Conservation (phyloP, 1,140 invertebrate species). For the Drosophila funebris region DNA sequence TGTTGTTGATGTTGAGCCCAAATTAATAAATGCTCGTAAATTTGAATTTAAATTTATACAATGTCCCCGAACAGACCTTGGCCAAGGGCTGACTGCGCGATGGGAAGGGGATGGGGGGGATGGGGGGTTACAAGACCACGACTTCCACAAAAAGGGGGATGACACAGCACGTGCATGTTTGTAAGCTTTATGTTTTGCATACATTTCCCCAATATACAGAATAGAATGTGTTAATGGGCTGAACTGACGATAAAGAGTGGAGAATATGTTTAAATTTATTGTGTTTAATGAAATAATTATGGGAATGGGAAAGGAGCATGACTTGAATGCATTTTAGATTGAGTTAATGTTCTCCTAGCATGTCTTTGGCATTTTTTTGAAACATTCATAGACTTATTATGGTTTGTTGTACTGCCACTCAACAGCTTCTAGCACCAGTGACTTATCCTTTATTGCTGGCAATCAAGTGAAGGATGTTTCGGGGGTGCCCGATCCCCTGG, state of each 20-base stretch:
- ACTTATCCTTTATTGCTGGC: slow-evolving; percentile 74
- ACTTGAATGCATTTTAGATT: neutral
- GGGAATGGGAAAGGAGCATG: slow-evolving; percentile 4
- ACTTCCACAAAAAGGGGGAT: neutral
- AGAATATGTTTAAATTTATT: slow-evolving; percentile 20
- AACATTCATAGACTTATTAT: too few relatives aligned
- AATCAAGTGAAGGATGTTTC: slow-evolving; percentile 77
- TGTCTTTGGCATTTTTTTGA: too few relatives aligned
- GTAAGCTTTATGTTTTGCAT: slow-evolving; percentile 38
- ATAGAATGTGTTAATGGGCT: slow-evolving; percentile 31
- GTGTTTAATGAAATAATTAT: slow-evolving; percentile 12
- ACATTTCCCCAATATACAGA: slow-evolving; percentile 25
- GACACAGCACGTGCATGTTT: slow-evolving; percentile 44
- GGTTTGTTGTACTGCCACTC: neutral
- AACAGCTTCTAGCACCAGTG: slow-evolving; percentile 82
- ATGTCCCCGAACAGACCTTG: slow-evolving; percentile 21
- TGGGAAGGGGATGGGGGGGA: too few relatives aligned
- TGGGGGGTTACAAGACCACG: neutral
- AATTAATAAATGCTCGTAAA: slow-evolving; percentile 73
- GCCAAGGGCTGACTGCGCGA: neutral
- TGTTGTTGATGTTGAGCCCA: slow-evolving; percentile 37
- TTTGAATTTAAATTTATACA: slow-evolving; percentile 77
- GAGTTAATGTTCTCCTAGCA: neutral
- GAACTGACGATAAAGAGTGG: slow-evolving; percentile 4
- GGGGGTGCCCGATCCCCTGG: slow-evolving; percentile 74